Percentiles rank a stretch among this genome's conserved stretches.
Evolutionary conservation across 2,888 invertebrate genomes (phyloP).

Genomic region (Melanophora roralis): DNA sequence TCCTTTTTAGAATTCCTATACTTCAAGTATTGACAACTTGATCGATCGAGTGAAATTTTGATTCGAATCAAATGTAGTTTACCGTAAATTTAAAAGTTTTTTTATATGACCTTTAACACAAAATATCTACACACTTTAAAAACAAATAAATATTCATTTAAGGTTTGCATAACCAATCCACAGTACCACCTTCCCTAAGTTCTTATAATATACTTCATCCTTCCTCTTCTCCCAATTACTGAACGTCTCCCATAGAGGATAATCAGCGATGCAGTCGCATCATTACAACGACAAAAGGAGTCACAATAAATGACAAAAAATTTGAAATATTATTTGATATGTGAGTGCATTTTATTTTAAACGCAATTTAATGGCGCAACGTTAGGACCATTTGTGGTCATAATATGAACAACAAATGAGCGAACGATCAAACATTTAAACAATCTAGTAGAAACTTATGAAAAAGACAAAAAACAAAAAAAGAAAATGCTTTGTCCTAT

Average conservation of each 20-base stretch:
- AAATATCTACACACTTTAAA: too few species aligned
- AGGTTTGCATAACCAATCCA: not conserved
- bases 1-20: too few species aligned
- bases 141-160: too few species aligned
- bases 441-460: slow-evolving; percentile 44
- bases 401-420: slow-evolving; percentile 62
- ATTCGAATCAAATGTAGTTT: too few species aligned
- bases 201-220: slow-evolving; percentile 46
- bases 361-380: slow-evolving; percentile 66
- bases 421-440: slow-evolving; percentile 58
- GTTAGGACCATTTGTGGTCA: slow-evolving; percentile 64
- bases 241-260: slow-evolving; percentile 18
- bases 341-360: slow-evolving; percentile 63
- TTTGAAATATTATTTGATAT: slow-evolving; percentile 60
- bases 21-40: too few species aligned
- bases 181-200: slow-evolving; percentile 49
- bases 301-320: slow-evolving; percentile 42
- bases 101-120: too few species aligned
- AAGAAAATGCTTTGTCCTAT: too few species aligned
- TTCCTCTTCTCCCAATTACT: slow-evolving; percentile 51
- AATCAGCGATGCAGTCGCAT: not conserved
- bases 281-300: slow-evolving; percentile 8
- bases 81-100: too few species aligned
- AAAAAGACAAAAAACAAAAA: not conserved
- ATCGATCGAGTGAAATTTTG: too few species aligned